Conservation (phyloP, 2,797 vertebrate species). For the Propithecus deckenii region DNA sequence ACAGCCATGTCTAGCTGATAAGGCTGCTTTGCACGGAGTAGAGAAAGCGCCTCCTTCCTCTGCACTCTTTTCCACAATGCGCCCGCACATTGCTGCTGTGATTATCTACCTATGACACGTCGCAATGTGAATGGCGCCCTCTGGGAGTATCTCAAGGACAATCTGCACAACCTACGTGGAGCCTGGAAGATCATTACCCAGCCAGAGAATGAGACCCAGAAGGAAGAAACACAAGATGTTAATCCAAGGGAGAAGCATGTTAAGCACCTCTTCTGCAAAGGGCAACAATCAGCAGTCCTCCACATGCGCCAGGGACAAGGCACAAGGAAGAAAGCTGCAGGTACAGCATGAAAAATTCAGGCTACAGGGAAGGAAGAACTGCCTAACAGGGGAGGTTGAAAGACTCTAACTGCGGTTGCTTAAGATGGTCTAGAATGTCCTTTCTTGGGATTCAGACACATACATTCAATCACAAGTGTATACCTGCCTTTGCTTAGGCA, state of each 20-base stretch:
- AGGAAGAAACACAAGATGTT: background rate
- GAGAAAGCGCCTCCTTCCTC: background rate
- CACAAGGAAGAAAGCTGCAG: background rate
- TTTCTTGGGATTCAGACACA: background rate
- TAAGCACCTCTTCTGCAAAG: background rate
- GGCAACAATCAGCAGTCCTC: background rate
- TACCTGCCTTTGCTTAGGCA: background rate
- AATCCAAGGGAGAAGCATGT: background rate
- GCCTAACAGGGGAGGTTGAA: background rate
- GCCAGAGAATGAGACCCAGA: constrained; percentile 11
- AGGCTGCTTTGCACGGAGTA: background rate
- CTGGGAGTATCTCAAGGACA: background rate
- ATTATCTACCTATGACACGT: background rate
- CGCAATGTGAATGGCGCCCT: background rate
- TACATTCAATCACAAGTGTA: background rate
- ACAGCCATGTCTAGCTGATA: background rate
- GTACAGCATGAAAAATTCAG: background rate
- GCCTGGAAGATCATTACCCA: background rate
- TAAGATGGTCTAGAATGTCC: background rate
- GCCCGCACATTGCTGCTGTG: background rate
- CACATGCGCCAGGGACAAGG: background rate
- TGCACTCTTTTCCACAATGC: background rate
- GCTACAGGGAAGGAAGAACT: background rate
- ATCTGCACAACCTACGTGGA: background rate
- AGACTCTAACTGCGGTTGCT: background rate